phyloP scores from a whole-genome alignment of 2,113 vertebrate genomes.

The Strigops habroptila region DNA sequence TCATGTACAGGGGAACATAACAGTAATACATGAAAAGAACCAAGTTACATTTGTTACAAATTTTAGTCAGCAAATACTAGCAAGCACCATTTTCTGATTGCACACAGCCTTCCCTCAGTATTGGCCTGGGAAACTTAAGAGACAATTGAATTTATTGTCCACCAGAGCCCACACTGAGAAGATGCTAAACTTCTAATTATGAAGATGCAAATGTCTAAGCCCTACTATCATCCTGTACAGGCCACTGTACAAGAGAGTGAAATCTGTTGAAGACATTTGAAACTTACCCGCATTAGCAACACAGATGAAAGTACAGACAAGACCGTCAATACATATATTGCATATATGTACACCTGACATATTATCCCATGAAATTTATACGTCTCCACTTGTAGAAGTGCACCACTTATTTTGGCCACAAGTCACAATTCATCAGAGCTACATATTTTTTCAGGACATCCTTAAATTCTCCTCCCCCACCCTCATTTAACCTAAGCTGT shows the following conservation, averaged over 20 bases:
- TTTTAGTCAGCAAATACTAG: background rate
- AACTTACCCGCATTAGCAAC: background rate
- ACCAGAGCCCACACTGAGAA: background rate
- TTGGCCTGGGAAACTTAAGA: background rate
- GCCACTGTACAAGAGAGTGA: background rate
- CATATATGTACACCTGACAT: background rate
- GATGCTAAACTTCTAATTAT: background rate
- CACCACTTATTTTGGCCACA: background rate
- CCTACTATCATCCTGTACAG: background rate
- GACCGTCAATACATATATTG: background rate
- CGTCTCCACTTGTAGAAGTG: background rate
- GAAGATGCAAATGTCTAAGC: background rate
- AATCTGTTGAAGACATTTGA: background rate
- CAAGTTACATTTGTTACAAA: fast-evolving
- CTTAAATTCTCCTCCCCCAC: background rate
- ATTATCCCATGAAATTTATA: background rate
- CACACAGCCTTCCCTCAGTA: background rate
- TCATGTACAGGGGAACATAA: background rate
- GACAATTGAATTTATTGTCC: background rate
- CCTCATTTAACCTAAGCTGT: background rate
- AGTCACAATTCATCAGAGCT: background rate
- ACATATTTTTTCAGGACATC: background rate
- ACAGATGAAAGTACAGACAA: background rate
- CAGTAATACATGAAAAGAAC: background rate
- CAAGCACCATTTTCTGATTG: background rate